Conservation (phyloP, 1,140 invertebrate species). For the Cataglyphis hispanica region DNA sequence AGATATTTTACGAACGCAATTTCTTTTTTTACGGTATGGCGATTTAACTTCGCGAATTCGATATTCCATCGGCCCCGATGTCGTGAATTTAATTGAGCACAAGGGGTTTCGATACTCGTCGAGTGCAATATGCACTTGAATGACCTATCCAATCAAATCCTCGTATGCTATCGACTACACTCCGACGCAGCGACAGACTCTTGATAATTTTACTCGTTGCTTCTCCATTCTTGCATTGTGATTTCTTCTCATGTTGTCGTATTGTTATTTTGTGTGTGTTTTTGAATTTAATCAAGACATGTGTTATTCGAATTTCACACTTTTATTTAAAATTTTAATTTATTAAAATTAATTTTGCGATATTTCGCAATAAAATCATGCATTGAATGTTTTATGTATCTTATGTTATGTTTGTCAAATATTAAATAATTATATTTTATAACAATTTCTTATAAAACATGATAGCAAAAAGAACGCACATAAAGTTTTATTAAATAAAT, state of each 20-base stretch:
- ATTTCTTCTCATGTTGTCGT: slow-evolving; percentile 19
- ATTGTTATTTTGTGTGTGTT: too few species aligned
- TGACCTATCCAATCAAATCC: slow-evolving; percentile 69
- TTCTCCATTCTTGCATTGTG: slow-evolving; percentile 7
- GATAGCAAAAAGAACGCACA: background rate
- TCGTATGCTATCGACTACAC: slow-evolving; percentile 58
- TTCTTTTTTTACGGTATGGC: slow-evolving; percentile 10
- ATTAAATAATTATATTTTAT: too few species aligned
- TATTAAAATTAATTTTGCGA: too few species aligned
- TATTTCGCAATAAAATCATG: background rate
- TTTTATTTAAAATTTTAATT: background rate
- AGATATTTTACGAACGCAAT: slow-evolving; percentile 42
- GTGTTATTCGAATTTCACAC: background rate
- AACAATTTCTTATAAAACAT: background rate
- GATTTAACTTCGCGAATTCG: slow-evolving; percentile 65
- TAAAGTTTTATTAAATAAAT: background rate
- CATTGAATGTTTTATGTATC: too few species aligned
- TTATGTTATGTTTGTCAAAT: too few species aligned
- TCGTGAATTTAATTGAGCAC: slow-evolving; percentile 74
- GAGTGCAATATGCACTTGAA: slow-evolving; percentile 72
- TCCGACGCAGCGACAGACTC: slow-evolving; percentile 50
- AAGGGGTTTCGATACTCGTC: slow-evolving; percentile 72
- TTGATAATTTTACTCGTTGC: slow-evolving; percentile 72
- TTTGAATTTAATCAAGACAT: background rate
- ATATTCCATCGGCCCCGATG: slow-evolving; percentile 60